Base-by-base conservation (phyloP, 1,140 invertebrate species). In the Oryctes rhinoceros region DNA sequence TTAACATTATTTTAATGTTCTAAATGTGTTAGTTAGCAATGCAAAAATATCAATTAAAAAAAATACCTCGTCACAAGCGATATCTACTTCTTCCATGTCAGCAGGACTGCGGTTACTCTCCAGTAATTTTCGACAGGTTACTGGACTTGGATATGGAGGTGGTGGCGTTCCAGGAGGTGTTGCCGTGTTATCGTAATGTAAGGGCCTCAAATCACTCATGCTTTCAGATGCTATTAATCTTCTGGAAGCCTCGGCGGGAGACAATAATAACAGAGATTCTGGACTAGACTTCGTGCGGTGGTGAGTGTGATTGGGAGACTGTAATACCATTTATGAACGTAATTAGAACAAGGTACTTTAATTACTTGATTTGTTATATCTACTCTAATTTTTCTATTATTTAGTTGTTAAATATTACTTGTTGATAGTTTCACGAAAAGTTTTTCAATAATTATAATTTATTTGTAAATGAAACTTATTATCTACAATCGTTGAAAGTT, bases 101-200 rank as follows among this genome's bases (percentile, higher is more conserved):
- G 80, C 81, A n/a, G 81, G 82, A 79, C 81, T 84, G 65, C 83
- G 74, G 78, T 84, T 85, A 59, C 83, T 84, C 20, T 81, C 78
- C 7, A 78, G 78, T 79, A 81, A 78, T 62, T 84, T 86, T 83
- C 89, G 82, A 44, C 80, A 86, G 20, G 87, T 83, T 81, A 82
- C 86, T 20, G 89, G 88, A 79, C 88, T 76, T 74, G 89, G 90
- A 89, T 97, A 96, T 11, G 95, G 95, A 62, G 96, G 95, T 65
- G 95, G 96, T 20, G 96, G 95, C 62, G 95, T 96, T 59, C 95
- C 95, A 1, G 95, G 95, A 39, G 95, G 95, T 59, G 94, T 94
- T 4, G 91, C 88, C 15, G 83, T 81, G 13, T 76, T 48, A 75
- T 75, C 37, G 13, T 39, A 39, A 18, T 82, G 84, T 15, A 65